Evolutionary conservation across 2,888 invertebrate genomes (phyloP).

Genomic region (Teleiodes luculella): DNA sequence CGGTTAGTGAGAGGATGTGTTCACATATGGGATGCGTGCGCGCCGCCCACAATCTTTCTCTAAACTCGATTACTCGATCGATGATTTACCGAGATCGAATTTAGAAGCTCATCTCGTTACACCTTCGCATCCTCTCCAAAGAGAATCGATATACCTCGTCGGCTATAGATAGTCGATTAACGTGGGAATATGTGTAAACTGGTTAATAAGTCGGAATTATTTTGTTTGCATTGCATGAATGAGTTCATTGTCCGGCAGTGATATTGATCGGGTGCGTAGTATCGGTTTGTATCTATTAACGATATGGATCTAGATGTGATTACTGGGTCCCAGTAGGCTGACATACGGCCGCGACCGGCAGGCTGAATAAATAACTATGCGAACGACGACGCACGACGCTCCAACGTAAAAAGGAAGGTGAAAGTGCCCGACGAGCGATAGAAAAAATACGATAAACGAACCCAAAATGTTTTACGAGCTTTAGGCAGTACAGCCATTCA

Average conservation of each 20-base stretch:
- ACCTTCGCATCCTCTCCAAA: constrained; percentile 53
- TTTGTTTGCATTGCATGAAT: constrained; percentile 20
- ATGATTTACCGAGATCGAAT: constrained; percentile 76
- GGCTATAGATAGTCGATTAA: constrained; percentile 22
- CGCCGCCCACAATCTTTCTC: constrained; percentile 70
- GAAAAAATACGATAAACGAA: constrained; percentile 64
- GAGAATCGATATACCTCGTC: constrained; percentile 30
- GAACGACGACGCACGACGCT: constrained; percentile 31
- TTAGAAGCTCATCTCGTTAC: constrained; percentile 64
- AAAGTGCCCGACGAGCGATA: constrained; percentile 64
- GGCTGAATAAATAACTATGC: constrained; percentile 59
- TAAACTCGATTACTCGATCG: constrained; percentile 73
- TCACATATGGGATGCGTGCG: constrained; percentile 65
- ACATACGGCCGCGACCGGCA: constrained; percentile 35
- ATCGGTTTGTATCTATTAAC: constrained; percentile 49
- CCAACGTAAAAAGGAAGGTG: constrained; percentile 54
- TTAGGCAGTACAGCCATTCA: constrained; percentile 69
- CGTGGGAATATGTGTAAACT: constrained; percentile 38
- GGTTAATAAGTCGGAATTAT: constrained; percentile 18
- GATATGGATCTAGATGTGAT: constrained; percentile 64
- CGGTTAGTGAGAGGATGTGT: constrained; percentile 62
- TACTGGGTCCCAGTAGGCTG: constrained; percentile 45
- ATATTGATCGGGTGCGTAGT: constrained; percentile 21
- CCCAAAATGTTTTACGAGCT: constrained; percentile 67
- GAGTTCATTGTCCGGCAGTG: constrained; percentile 35